Evolutionary conservation across 64 coral and sea anemone species (phyloP), one percentile per base, ranked within the genome.

Genomic region (Cladopsammia gracilis): DNA sequence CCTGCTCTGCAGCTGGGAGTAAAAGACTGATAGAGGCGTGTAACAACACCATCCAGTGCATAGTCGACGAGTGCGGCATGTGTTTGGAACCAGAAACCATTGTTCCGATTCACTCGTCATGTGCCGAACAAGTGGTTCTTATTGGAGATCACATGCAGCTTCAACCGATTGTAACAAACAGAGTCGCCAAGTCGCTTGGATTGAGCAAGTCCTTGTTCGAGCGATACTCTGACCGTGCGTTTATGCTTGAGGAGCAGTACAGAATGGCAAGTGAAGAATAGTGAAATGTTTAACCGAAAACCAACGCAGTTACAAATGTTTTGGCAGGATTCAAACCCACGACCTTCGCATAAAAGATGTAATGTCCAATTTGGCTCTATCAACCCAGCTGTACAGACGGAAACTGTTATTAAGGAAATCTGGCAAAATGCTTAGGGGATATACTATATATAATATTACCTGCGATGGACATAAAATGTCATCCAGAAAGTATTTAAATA

Each of bases 61-160:
- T 98, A 74, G 85, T 98, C 18, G 96, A 98, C 86, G 96, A 98
- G 70, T 89, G 89, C 72, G 96, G 96, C 19, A 98, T 98, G 96
- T 92, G 96, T 45, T 86, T 94, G 66, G 96, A 98, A 58, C 89
- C 93, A 11, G 93, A 98, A 73, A 78, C 88, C 1, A 85, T 98
- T 23, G 93, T 94, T 15, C 93, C 96, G 2, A 92, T 98, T 51
- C 84, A 89, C 86, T 88, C 56, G 24, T 94, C 78, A 42, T 51
- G 58, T 47, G 96, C 93, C 11, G 44, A 65, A 15, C 96, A 95
- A 75, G 68, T 98, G 14, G 96, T 98, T 23, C 79, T 98, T 10
- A 95, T 98, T 85, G 96, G 96, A 34, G 96, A 98, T 58, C 96
- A 98, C 76, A 98, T 95, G 51, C 96, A 98, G 44, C 77, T 98